Evolutionary conservation across 1,140 invertebrate genomes (phyloP).

Genomic region (Leptinotarsa lineolata): DNA sequence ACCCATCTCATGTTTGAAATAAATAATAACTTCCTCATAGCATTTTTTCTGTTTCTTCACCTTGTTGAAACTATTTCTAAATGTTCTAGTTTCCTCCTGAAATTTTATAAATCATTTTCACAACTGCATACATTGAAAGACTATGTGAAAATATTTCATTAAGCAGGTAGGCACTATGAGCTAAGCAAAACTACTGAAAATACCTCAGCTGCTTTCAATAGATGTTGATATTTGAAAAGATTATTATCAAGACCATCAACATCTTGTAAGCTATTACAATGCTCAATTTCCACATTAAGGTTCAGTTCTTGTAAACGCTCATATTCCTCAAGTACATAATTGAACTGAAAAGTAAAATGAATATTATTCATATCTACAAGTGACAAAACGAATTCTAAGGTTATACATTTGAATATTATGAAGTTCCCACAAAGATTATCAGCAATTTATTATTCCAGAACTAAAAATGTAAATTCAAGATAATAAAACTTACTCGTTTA

Average conservation of each 20-base stretch:
- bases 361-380: too few species aligned
- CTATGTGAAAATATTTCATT: conserved; percentile 13
- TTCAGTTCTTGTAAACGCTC: conserved; percentile 47
- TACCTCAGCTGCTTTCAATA: conserved; percentile 46
- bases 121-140: neutral
- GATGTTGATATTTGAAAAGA: conserved; percentile 48
- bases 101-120: neutral
- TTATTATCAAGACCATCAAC: conserved; percentile 47
- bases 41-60: conserved; percentile 43
- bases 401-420: too few species aligned
- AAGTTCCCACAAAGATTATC: too few species aligned
- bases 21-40: conserved; percentile 44
- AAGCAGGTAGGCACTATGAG: conserved; percentile 8
- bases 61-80: conserved; percentile 40
- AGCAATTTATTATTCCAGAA: too few species aligned
- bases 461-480: too few species aligned
- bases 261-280: conserved; percentile 49
- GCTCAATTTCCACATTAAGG: conserved; percentile 48
- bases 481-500: too few species aligned
- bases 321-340: conserved; percentile 26
- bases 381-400: too few species aligned
- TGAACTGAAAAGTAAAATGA: conserved; percentile 10
- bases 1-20: conserved; percentile 47
- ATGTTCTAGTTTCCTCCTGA: conserved; percentile 28
- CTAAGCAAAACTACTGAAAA: conserved; percentile 10